phyloP scores from a whole-genome alignment of 2,888 invertebrate genomes.

The Homarus gammarus region DNA sequence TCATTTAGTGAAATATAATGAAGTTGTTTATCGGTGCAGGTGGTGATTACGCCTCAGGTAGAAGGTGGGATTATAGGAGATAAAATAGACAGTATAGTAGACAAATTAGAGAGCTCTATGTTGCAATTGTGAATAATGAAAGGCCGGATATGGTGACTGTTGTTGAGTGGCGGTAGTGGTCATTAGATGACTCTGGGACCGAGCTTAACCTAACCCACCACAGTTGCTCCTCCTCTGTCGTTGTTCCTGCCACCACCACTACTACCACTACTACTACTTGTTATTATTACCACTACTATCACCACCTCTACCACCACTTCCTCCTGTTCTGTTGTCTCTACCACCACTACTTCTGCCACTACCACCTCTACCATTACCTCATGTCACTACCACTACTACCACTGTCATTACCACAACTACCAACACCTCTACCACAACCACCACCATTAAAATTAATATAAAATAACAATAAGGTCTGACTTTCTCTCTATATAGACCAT shows the following conservation, averaged over 20 bases:
- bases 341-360: neutral
- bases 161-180: constrained; percentile 49
- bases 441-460: too few species aligned
- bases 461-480: too few species aligned
- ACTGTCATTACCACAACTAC: neutral
- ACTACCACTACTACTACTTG: neutral
- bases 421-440: neutral
- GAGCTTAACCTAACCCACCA: neutral
- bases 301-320: neutral
- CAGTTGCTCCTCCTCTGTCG: neutral
- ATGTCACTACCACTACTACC: neutral
- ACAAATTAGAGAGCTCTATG: constrained; percentile 49
- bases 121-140: constrained; percentile 62
- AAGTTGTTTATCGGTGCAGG: constrained; percentile 6
- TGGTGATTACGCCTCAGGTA: constrained; percentile 20
- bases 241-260: neutral
- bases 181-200: constrained; percentile 45
- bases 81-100: constrained; percentile 40
- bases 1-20: constrained; percentile 31
- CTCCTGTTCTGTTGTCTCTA: too few species aligned
- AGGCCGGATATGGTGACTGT: constrained; percentile 57
- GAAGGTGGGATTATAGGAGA: constrained; percentile 55
- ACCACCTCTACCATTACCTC: too few species aligned
- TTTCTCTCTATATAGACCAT: too few species aligned
- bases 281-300: neutral